Conservation (phyloP, 1,140 invertebrate genomes). For the Ceratosolen solmsi region DNA sequence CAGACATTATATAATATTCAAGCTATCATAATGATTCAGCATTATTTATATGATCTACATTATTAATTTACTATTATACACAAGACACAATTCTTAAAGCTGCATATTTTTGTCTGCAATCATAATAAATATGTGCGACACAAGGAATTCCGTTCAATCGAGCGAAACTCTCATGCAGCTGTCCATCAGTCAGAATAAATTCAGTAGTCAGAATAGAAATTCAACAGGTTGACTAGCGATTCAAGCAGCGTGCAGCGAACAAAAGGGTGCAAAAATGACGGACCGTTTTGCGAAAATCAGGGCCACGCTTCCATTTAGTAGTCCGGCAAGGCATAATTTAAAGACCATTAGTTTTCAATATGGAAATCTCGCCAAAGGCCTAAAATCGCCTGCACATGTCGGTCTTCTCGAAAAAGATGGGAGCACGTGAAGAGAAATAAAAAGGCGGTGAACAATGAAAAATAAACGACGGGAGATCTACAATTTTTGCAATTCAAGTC, state of each 20-base stretch:
- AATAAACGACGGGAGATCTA: conserved; percentile 47
- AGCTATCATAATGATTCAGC: too few relatives aligned
- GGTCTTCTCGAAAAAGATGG: background rate
- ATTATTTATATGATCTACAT: too few relatives aligned
- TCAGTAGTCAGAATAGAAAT: too few relatives aligned
- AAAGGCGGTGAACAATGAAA: conserved; percentile 33
- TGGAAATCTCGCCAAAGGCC: background rate
- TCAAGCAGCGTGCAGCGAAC: too few relatives aligned
- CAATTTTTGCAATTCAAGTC: conserved; percentile 50
- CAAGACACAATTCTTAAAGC: too few relatives aligned
- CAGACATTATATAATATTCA: too few relatives aligned
- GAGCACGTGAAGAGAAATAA: background rate
- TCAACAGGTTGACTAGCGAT: background rate
- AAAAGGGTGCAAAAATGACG: too few relatives aligned
- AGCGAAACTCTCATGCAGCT: background rate
- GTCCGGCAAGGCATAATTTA: too few relatives aligned
- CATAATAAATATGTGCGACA: background rate
- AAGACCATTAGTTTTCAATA: conserved; percentile 11
- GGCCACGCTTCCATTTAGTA: too few relatives aligned
- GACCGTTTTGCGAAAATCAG: background rate
- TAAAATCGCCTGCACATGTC: background rate
- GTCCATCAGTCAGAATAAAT: background rate
- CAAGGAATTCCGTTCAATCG: background rate
- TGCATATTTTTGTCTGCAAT: background rate
- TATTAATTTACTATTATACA: too few relatives aligned